Percentiles rank a stretch among this genome's conserved stretches.
Conservation (phyloP, 2,888 invertebrate species). For the Scaptomyza flava region DNA sequence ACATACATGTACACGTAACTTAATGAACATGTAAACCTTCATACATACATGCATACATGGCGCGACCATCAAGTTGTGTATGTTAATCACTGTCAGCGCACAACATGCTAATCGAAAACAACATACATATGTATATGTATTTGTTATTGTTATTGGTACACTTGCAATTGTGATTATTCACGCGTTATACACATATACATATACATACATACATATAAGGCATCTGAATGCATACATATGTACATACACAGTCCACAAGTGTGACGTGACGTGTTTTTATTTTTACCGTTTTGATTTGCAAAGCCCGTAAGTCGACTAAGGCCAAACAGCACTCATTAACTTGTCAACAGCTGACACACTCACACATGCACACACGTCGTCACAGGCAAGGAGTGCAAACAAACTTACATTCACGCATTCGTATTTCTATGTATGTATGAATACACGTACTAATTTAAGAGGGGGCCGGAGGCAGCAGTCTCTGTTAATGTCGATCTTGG, state of each 20-base stretch:
- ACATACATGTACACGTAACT: neutral
- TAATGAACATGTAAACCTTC: slow-evolving; percentile 2
- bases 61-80: slow-evolving; percentile 58
- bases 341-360: slow-evolving; percentile 48
- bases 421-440: neutral
- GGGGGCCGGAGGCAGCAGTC: slow-evolving; percentile 8
- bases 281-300: slow-evolving; percentile 52
- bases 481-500: slow-evolving; percentile 52
- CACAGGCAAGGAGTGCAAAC: slow-evolving; percentile 17
- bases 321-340: slow-evolving; percentile 39
- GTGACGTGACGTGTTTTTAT: slow-evolving; percentile 20
- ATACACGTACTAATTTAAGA: slow-evolving; percentile 8
- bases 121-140: too few relatives aligned
- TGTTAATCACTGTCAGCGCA: slow-evolving; percentile 44
- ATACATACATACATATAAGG: neutral
- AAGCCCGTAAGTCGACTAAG: slow-evolving; percentile 25
- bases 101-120: slow-evolving; percentile 8
- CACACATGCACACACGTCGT: slow-evolving; percentile 15
- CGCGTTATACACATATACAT: neutral
- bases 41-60: slow-evolving; percentile 8
- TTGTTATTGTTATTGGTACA: slow-evolving; percentile 14
- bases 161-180: slow-evolving; percentile 33
- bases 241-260: slow-evolving; percentile 10
- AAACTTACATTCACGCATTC: neutral
- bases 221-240: neutral